These are phyloP conservation scores for Rhizoglyphus robini DNA, from an alignment of 1,140 invertebrate genomes.

Conservation along the genomic window DNA sequence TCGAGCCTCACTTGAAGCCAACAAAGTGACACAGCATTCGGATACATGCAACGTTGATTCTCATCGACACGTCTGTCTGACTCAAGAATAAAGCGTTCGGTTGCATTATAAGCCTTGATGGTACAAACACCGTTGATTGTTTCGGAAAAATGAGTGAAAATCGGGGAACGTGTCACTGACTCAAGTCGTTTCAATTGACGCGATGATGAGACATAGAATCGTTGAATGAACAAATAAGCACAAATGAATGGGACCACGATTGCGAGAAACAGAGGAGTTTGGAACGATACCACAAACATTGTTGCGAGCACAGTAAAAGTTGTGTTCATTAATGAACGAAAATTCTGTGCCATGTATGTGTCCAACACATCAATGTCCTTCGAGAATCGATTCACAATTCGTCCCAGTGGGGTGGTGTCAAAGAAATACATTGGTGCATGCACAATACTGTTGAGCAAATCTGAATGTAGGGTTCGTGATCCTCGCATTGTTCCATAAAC, in stretches of 20 bases:
- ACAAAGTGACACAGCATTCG: conserved; percentile 66
- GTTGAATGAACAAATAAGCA: conserved; percentile 47
- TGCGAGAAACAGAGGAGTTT: no score
- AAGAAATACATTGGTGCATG: conserved; percentile 36
- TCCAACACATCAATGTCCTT: conserved; percentile 39
- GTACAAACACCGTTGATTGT: conserved; percentile 40
- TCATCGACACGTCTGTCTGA: conserved; percentile 68
- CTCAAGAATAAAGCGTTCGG: conserved; percentile 45
- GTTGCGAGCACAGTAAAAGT: no score
- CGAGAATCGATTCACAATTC: conserved; percentile 38
- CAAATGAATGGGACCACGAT: conserved; percentile 69
- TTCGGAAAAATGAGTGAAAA: conserved; percentile 45
- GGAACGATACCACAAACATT: no score
- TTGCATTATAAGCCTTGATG: conserved; percentile 42
- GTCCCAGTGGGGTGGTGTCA: conserved; percentile 36
- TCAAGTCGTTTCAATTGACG: conserved; percentile 68
- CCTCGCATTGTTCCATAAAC: no score
- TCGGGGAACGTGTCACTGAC: conserved; percentile 40
- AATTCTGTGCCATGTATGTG: conserved; percentile 38
- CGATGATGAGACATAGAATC: conserved; percentile 71
- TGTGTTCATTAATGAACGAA: no score
- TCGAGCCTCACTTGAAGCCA: conserved; percentile 83
- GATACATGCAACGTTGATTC: conserved; percentile 75
- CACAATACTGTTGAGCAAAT: conserved; percentile 31
- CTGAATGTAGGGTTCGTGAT: conserved; percentile 25